Percentiles rank a stretch among this genome's conserved stretches.
phyloP scores from a whole-genome alignment of 2,797 vertebrate species.

The Margarornis squamiger region DNA sequence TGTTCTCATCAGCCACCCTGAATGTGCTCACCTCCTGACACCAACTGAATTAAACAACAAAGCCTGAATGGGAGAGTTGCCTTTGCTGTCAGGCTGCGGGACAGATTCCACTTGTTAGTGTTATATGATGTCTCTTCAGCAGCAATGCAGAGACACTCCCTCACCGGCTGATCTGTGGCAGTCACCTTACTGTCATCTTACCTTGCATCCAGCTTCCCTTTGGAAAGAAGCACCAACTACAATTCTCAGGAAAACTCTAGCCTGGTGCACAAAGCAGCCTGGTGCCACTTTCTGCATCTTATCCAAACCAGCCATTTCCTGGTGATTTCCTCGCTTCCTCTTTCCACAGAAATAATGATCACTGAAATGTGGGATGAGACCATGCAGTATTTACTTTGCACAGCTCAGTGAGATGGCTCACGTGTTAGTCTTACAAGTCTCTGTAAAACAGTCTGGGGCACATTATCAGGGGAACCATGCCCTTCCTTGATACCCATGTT shows the following conservation, averaged over 20 bases:
- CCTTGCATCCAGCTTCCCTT: neutral
- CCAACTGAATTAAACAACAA: slow-evolving; percentile 40
- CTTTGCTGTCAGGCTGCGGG: neutral
- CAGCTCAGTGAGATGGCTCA: neutral
- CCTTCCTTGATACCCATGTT: neutral
- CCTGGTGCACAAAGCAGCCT: neutral
- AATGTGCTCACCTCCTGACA: slow-evolving; percentile 66
- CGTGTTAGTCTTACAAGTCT: neutral
- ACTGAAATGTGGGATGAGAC: neutral
- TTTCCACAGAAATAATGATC: neutral
- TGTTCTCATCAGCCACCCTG: slow-evolving; percentile 43
- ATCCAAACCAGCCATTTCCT: neutral
- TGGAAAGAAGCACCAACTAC: neutral
- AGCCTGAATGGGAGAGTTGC: slow-evolving; percentile 41
- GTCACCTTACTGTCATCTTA: neutral
- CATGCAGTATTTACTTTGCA: neutral
- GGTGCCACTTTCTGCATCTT: neutral
- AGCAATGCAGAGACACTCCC: neutral
- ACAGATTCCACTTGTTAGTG: neutral
- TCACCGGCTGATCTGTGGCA: rapidly evolving
- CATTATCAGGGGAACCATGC: neutral
- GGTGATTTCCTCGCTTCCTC: neutral
- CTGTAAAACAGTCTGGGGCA: neutral
- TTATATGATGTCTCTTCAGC: neutral
- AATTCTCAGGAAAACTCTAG: neutral